phyloP scores from a whole-genome alignment of 2,797 vertebrate genomes.

The Manis pentadactyla region DNA sequence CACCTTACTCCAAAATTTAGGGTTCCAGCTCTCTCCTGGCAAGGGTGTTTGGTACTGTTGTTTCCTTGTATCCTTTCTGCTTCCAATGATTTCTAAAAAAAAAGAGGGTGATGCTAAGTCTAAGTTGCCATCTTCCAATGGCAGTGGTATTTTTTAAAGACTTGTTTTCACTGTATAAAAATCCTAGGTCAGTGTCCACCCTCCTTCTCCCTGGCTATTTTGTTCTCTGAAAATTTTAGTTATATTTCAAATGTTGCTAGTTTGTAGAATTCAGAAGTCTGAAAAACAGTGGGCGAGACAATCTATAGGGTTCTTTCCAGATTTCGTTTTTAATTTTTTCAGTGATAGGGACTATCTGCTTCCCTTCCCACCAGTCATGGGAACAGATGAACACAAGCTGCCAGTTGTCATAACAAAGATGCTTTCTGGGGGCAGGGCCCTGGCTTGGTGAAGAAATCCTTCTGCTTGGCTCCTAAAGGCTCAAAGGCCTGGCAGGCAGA shows the following conservation, averaged over 20 bases:
- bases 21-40: background rate
- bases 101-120: background rate
- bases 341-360: background rate
- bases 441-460: conserved; percentile 41
- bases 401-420: conserved; percentile 68
- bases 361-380: background rate
- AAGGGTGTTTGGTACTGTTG: background rate
- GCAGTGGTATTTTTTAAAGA: background rate
- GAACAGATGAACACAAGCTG: conserved; percentile 40
- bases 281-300: background rate
- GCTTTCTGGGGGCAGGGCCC: conserved; percentile 26
- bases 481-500: conserved; percentile 39
- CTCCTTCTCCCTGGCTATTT: background rate
- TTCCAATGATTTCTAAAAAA: background rate
- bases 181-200: background rate
- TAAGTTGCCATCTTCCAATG: background rate
- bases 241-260: background rate
- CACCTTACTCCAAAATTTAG: background rate
- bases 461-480: conserved; percentile 44
- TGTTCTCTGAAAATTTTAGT: background rate
- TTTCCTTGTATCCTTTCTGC: background rate
- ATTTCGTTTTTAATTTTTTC: background rate
- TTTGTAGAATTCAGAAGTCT: background rate
- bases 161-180: background rate
- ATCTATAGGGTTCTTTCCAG: background rate